A percentile compares a stretch with the other conserved stretches of the same genome.
Conservation (phyloP, 2,797 vertebrate species). For the Lithobates pipiens region DNA sequence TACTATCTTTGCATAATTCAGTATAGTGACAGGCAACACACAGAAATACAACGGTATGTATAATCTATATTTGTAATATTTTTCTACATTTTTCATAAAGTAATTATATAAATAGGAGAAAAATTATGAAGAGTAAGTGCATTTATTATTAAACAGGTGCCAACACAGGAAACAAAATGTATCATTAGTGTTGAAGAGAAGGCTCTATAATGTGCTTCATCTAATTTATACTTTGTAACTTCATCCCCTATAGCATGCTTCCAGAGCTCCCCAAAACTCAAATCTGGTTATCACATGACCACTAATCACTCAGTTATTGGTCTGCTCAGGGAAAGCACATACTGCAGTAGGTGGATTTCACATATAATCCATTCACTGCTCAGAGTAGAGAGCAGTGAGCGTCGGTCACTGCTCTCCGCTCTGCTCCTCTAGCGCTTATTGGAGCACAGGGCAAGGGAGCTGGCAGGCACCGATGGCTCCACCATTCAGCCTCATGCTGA, state of each 20-base stretch:
- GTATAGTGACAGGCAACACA: not conserved
- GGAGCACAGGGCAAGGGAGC: too few species aligned
- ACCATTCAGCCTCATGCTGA: too few species aligned
- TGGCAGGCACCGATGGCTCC: too few species aligned
- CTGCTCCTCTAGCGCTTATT: too few species aligned
- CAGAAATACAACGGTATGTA: not conserved
- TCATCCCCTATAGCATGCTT: not conserved
- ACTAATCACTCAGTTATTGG: too few species aligned
- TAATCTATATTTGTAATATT: conserved; percentile 28
- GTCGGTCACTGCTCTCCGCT: too few species aligned
- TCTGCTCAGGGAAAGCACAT: too few species aligned
- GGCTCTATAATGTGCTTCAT: not conserved
- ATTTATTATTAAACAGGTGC: not conserved
- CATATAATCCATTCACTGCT: too few species aligned
- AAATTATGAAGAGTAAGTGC: not conserved
- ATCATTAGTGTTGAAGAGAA: not conserved
- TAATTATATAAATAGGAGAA: not conserved
- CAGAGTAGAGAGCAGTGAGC: too few species aligned
- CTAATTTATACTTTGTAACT: not conserved
- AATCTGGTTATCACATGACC: too few species aligned
- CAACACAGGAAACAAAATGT: not conserved
- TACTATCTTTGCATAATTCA: conserved; percentile 9
- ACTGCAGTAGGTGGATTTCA: too few species aligned
- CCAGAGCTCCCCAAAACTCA: not conserved
- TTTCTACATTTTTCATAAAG: conserved; percentile 1